A percentile compares a stretch with the other conserved stretches of the same genome.
Evolutionary conservation across 2,113 vertebrate genomes (phyloP).

Genomic region (Trachemys scripta): DNA sequence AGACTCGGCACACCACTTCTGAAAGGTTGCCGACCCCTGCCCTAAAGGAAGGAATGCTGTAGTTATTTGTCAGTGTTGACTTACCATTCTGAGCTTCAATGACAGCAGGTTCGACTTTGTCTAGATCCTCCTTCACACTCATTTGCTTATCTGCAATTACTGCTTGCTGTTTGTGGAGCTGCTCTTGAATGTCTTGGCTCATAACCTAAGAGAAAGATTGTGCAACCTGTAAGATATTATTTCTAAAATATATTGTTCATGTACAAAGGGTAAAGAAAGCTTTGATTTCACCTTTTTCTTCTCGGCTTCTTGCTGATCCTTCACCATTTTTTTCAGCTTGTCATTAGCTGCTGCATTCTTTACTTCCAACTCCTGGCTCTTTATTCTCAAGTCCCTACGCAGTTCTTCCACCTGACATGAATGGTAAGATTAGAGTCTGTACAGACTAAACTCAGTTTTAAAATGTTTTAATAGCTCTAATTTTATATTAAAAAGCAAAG

Average conservation of each 20-base stretch:
- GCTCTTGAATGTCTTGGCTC: slow-evolving; percentile 98
- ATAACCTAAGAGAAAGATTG: slow-evolving; percentile 85
- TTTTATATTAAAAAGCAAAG: fast-evolving
- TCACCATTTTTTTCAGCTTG: slow-evolving; percentile 99
- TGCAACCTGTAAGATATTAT: neutral
- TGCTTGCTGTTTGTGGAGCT: slow-evolving; percentile 97
- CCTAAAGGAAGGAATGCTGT: fast-evolving
- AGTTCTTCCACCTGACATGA: slow-evolving; percentile 92
- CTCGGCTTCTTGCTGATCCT: slow-evolving; percentile 98
- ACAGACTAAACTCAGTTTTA: fast-evolving
- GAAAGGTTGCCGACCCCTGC: too few relatives aligned
- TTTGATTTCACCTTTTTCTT: slow-evolving; percentile 91
- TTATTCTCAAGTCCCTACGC: slow-evolving; percentile 94
- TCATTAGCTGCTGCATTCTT: slow-evolving; percentile 99
- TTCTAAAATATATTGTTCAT: neutral
- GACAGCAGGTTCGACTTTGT: slow-evolving; percentile 98
- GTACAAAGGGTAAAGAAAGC: neutral
- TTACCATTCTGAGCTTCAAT: slow-evolving; percentile 98
- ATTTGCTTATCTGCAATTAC: slow-evolving; percentile 97
- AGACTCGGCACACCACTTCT: too few relatives aligned
- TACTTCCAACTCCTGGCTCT: slow-evolving; percentile 97
- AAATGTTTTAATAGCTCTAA: neutral
- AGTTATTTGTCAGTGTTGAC: neutral
- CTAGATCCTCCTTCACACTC: slow-evolving; percentile 94
- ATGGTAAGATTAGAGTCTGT: neutral